These are phyloP conservation scores for Ctenodactylus gundi DNA, from an alignment of 2,113 vertebrate species.

Conservation along the genomic window DNA sequence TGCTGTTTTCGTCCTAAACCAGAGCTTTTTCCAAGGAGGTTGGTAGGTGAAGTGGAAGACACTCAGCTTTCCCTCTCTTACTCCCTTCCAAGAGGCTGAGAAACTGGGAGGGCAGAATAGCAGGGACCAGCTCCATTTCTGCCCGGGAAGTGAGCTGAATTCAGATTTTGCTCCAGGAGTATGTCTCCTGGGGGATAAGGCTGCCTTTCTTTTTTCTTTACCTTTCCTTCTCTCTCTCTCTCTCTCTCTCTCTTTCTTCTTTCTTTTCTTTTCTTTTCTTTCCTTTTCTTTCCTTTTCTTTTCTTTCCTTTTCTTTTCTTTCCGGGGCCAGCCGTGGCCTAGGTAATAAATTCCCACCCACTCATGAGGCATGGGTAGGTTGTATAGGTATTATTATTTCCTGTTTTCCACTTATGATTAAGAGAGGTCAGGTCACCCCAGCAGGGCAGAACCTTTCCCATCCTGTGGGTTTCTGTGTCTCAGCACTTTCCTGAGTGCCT, in stretches of 20 bases:
- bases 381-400: not conserved
- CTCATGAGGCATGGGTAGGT: not conserved
- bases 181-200: not conserved
- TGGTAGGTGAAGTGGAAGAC: rapidly evolving
- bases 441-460: rapidly evolving
- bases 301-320: too few relatives aligned
- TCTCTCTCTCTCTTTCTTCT: too few relatives aligned
- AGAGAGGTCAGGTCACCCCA: not conserved
- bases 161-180: not conserved
- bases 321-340: not conserved
- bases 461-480: not conserved
- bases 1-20: not conserved
- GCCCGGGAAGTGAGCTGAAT: not conserved
- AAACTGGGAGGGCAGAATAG: not conserved
- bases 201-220: too few relatives aligned
- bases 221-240: too few relatives aligned
- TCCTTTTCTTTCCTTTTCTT: too few relatives aligned
- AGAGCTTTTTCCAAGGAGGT: rapidly evolving
- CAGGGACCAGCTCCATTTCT: not conserved
- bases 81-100: not conserved
- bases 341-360: not conserved
- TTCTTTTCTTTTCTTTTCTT: too few relatives aligned
- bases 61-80: not conserved
- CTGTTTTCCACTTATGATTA: not conserved
- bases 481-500: too few relatives aligned